Evolutionary conservation across 2,797 vertebrate genomes (phyloP), one percentile per base, ranked within the genome.

Genomic region (Chaenodraco wilsoni): DNA sequence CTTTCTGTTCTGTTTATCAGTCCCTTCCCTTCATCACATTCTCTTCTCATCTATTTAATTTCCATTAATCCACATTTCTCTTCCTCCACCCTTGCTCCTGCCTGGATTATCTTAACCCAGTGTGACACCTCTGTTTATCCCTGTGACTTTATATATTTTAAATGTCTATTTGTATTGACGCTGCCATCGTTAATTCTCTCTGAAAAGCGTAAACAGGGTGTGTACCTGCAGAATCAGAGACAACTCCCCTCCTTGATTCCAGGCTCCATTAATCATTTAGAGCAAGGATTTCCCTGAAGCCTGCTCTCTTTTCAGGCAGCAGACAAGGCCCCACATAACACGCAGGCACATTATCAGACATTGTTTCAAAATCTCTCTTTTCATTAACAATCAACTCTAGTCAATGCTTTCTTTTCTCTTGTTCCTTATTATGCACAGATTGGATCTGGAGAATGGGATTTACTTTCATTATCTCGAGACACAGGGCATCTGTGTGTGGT

Each of bases 181-280:
- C 57, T 70, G 49, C 45, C 48, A 44, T 76, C 33, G 44, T 84
- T 79, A 88, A 78, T 19, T 46, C 13, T 37, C 50, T 68, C 56
- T 57, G 21, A 16, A 57, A 75, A 64, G 27, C 19, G 13, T 77
- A 71, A 87, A 50, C 69, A 58, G 78, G 78, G 79, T 75, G 82
- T 84, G 74, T 73, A 87, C 81, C 81, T 84, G 73, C 81, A 85
- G 79, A 84, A 76, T 74, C 78, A 69, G 59, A 90, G 80, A 84
- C 81, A 72, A 73, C 77, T 80, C 79, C 67, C 72, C 50, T 66
- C 50, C 51, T 75, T 66, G 58, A 60, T 74, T 81, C 64, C 65
- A 80, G 84, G 83, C 66, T 82, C 72, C 76, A 91, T 91, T 84
- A 87, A 91, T 92, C 84, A 90, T 90, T 90, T 82, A 80, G 60